Conservation (phyloP, 2,888 invertebrate genomes). For the Allacma fusca region DNA sequence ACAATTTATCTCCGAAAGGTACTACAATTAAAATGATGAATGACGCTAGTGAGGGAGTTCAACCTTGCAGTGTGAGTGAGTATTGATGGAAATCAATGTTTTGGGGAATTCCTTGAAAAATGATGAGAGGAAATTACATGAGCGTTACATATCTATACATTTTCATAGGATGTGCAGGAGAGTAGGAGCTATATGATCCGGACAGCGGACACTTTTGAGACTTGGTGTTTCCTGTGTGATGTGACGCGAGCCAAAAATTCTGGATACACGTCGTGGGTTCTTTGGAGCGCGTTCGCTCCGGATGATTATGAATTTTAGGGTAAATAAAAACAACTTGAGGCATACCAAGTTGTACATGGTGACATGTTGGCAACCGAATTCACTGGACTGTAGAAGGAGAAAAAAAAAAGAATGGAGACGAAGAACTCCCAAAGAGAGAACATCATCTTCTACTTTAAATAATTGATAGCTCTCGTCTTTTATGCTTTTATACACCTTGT, state of each 20-base stretch:
- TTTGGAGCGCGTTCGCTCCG: slow-evolving; percentile 47
- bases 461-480: slow-evolving; percentile 41
- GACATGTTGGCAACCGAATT: slow-evolving; percentile 30
- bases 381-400: slow-evolving; percentile 30
- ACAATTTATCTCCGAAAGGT: too few species aligned
- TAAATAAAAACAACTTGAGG: slow-evolving; percentile 8
- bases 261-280: slow-evolving; percentile 41
- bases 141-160: too few species aligned
- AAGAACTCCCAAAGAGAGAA: slow-evolving; percentile 40
- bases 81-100: too few species aligned
- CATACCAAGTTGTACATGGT: background rate
- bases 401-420: slow-evolving; percentile 26
- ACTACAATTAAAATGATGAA: too few species aligned
- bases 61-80: too few species aligned
- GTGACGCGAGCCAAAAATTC: slow-evolving; percentile 48
- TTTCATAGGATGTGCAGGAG: too few species aligned
- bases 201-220: too few species aligned
- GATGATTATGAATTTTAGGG: slow-evolving; percentile 51
- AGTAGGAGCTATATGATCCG: too few species aligned
- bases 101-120: too few species aligned
- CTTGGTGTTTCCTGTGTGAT: slow-evolving; percentile 35
- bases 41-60: too few species aligned
- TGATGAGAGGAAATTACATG: too few species aligned
- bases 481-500: slow-evolving; percentile 31
- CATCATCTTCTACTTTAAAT: slow-evolving; percentile 45